A percentile compares a stretch with the other conserved stretches of the same genome.
These are phyloP conservation scores for Macrochelys suwanniensis DNA, from an alignment of 2,797 vertebrate genomes.

Conservation along the genomic window DNA sequence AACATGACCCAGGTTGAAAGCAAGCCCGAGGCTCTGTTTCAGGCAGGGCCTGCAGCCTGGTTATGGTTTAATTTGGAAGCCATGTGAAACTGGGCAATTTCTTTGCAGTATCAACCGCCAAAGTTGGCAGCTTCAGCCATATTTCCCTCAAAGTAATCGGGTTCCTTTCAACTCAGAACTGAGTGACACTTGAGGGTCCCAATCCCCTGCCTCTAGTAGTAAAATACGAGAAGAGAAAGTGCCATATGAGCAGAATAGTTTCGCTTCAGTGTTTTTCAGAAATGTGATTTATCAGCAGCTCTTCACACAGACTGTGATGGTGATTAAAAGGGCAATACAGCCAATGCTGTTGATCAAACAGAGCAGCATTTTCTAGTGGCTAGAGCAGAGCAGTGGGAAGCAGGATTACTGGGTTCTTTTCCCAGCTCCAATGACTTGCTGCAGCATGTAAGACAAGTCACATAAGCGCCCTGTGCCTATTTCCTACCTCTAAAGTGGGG, in stretches of 20 bases:
- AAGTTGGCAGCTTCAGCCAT: neutral
- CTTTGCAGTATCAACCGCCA: neutral
- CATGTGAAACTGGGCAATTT: neutral
- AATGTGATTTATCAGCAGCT: neutral
- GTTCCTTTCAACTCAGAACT: neutral
- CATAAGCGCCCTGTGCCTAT: neutral
- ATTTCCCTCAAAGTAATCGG: neutral
- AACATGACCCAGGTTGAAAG: neutral
- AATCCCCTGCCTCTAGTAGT: neutral
- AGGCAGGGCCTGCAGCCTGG: neutral
- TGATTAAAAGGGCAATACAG: neutral
- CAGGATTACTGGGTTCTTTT: neutral
- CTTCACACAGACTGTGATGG: neutral
- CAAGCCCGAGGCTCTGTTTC: neutral
- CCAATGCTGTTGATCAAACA: neutral
- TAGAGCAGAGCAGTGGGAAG: neutral
- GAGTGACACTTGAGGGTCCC: neutral
- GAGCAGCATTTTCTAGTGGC: neutral
- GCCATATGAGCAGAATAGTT: no score
- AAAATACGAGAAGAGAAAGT: no score
- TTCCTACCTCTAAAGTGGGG: neutral
- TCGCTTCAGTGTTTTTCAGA: no score
- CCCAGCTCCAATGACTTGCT: neutral
- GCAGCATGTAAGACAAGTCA: neutral
- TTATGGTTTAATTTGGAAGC: neutral